A percentile compares a stretch with the other conserved stretches of the same genome.
These are phyloP conservation scores for Hylyphantes graminicola DNA, from an alignment of 1,140 invertebrate species.

Conservation along the genomic window DNA sequence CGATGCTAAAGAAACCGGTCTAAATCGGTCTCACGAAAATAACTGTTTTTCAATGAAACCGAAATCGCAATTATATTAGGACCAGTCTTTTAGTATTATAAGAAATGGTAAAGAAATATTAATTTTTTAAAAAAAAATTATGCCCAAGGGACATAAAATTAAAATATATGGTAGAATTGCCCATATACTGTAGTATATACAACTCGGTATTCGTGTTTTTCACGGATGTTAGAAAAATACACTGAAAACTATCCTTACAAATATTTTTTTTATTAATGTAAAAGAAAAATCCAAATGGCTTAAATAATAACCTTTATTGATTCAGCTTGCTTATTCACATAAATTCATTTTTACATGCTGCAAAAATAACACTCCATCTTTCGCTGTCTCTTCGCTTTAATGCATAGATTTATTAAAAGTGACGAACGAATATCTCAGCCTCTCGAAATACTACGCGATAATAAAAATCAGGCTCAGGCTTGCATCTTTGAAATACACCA, in stretches of 20 bases:
- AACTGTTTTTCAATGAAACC: too few species aligned
- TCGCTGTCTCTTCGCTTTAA: conserved; percentile 39
- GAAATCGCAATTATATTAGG: too few species aligned
- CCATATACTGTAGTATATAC: too few species aligned
- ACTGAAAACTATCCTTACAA: neutral
- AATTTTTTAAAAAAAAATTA: too few species aligned
- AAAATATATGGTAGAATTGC: too few species aligned
- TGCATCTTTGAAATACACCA: conserved; percentile 11
- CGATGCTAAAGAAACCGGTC: too few species aligned
- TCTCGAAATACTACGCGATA: conserved; percentile 31
- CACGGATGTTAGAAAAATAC: too few species aligned
- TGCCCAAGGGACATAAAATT: too few species aligned
- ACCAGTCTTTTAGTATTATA: too few species aligned
- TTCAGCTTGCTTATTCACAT: conserved; percentile 58
- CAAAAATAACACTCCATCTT: conserved; percentile 56
- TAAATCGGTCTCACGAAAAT: too few species aligned
- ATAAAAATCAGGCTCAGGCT: neutral
- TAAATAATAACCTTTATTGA: conserved; percentile 60
- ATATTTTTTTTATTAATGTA: neutral
- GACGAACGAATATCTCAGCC: conserved; percentile 20
- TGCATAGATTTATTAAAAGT: conserved; percentile 52
- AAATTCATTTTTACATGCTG: conserved; percentile 51
- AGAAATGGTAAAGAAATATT: too few species aligned
- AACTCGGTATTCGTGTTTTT: too few species aligned
- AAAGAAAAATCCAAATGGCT: conserved; percentile 26